Percentiles rank a stretch among this genome's conserved stretches.
Conservation (phyloP, 1,140 invertebrate genomes). For the Drosophila eugracilis region DNA sequence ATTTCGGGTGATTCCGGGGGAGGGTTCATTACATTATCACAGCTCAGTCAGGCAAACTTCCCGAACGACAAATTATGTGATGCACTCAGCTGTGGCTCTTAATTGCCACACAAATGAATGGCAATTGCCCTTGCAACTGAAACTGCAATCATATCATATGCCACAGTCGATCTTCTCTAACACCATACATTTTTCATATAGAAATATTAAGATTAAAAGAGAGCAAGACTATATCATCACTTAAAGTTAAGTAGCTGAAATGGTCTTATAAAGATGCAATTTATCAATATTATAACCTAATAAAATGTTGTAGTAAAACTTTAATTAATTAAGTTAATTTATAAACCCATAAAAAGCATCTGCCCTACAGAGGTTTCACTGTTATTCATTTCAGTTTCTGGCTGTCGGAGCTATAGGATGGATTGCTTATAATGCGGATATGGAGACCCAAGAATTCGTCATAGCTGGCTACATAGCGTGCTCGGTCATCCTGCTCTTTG, state of each 20-base stretch:
- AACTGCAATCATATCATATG: constrained; percentile 35
- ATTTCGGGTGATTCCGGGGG: neutral
- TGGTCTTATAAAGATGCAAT: too few species aligned
- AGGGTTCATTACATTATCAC: constrained; percentile 22
- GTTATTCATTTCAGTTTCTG: constrained; percentile 56
- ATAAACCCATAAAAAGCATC: neutral
- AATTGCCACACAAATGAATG: constrained; percentile 64
- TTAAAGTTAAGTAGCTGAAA: too few species aligned
- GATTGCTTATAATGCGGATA: constrained; percentile 71
- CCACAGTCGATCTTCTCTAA: constrained; percentile 1
- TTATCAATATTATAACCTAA: too few species aligned
- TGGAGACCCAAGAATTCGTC: constrained; percentile 56
- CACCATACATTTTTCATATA: neutral
- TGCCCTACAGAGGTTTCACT: constrained; percentile 6
- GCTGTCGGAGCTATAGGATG: constrained; percentile 65
- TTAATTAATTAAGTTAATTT: neutral
- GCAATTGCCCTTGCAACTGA: constrained; percentile 37
- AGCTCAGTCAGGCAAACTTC: constrained; percentile 29
- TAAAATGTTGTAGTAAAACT: too few species aligned
- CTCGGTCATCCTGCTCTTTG: constrained; percentile 62
- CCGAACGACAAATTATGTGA: constrained; percentile 27
- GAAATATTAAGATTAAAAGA: neutral
- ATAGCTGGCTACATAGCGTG: constrained; percentile 62
- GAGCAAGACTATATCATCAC: too few species aligned
- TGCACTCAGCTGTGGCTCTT: constrained; percentile 33